Conservation (phyloP, 2,797 vertebrate species). For the Molossus molossus region DNA sequence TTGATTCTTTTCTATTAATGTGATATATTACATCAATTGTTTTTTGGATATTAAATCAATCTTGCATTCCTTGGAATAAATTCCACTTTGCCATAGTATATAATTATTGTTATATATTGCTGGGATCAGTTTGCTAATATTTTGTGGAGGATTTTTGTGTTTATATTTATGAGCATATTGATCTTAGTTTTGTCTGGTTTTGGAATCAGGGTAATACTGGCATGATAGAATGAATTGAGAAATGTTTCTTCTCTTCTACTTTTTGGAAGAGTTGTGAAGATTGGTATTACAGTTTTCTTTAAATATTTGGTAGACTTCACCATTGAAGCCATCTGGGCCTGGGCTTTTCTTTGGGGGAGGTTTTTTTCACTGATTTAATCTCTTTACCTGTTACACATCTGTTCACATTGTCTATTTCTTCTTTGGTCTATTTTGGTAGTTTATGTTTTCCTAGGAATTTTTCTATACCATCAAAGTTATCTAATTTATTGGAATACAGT, state of each 20-base stretch:
- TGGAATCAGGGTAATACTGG: not conserved
- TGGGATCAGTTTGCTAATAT: not conserved
- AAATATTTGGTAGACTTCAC: conserved; percentile 21
- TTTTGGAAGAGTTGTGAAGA: conserved; percentile 39
- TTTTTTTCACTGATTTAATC: not conserved
- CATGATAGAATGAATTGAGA: not conserved
- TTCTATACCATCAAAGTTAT: not conserved
- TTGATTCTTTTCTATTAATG: not conserved
- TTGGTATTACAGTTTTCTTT: not conserved
- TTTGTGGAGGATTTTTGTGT: conserved; percentile 46
- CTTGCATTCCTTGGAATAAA: conserved; percentile 15
- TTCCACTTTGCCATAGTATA: not conserved
- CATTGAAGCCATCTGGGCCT: not conserved
- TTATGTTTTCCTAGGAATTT: conserved; percentile 30
- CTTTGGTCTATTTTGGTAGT: conserved; percentile 22
- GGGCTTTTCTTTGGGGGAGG: not conserved
- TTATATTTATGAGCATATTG: conserved; percentile 33
- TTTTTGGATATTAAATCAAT: not conserved
- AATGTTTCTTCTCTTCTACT: not conserved
- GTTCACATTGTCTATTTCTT: not conserved
- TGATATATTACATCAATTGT: not conserved
- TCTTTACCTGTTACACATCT: not conserved
- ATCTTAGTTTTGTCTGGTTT: conserved; percentile 40
- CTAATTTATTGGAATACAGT: conserved; percentile 22
- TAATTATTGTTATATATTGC: conserved; percentile 3